These are phyloP conservation scores for Trichonephila clavipes DNA, from an alignment of 1,140 invertebrate species.

Conservation along the genomic window DNA sequence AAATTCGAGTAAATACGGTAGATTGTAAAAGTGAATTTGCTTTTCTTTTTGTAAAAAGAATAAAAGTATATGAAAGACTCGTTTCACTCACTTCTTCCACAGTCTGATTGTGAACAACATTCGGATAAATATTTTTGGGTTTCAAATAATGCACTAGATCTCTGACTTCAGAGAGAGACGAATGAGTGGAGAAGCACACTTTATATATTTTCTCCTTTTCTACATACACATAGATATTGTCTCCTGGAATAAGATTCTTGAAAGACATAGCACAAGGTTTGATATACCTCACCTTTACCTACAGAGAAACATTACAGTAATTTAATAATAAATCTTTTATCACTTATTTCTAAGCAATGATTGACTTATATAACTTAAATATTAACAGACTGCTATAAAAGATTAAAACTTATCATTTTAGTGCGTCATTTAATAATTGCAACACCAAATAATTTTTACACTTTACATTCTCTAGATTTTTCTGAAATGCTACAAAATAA, in stretches of 20 bases:
- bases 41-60: neutral
- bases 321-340: too few species aligned
- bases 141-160: slow-evolving; percentile 63
- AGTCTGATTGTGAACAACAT: slow-evolving; percentile 45
- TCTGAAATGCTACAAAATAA: too few species aligned
- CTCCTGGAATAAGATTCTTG: neutral
- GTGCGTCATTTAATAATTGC: too few species aligned
- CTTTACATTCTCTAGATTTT: too few species aligned
- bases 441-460: too few species aligned
- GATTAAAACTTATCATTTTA: too few species aligned
- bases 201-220: neutral
- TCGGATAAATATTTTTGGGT: slow-evolving; percentile 56
- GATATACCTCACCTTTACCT: slow-evolving; percentile 56
- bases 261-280: slow-evolving; percentile 57
- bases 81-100: slow-evolving; percentile 38
- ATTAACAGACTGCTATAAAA: too few species aligned
- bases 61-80: neutral
- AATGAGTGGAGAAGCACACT: slow-evolving; percentile 67
- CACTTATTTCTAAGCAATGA: too few species aligned
- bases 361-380: too few species aligned
- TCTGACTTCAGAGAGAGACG: slow-evolving; percentile 57
- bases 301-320: neutral
- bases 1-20: too few species aligned
- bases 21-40: too few species aligned
- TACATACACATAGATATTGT: neutral